These are phyloP conservation scores for Dioctria rufipes DNA, from an alignment of 2,888 invertebrate species.

Conservation along the genomic window DNA sequence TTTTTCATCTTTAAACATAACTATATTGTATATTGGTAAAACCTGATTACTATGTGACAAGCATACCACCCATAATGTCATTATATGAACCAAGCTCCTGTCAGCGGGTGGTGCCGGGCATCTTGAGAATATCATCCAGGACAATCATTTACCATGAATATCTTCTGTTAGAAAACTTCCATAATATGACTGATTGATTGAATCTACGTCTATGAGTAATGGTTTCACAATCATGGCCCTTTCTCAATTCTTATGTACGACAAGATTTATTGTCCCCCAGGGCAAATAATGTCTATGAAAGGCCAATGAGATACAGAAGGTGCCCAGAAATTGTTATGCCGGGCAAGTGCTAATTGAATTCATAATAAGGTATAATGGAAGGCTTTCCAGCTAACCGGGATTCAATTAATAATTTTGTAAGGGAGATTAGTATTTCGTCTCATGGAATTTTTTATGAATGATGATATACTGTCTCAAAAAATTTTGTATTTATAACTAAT, in stretches of 20 bases:
- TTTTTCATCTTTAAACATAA: too few relatives aligned
- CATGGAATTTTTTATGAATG: too few relatives aligned
- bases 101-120: conserved; percentile 11
- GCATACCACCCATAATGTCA: not conserved
- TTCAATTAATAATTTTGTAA: too few relatives aligned
- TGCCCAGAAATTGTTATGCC: too few relatives aligned
- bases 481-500: too few relatives aligned
- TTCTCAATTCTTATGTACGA: conserved; percentile 15
- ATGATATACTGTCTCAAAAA: too few relatives aligned
- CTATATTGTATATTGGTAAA: too few relatives aligned
- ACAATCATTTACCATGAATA: conserved; percentile 18
- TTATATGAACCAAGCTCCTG: conserved; percentile 7
- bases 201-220: conserved; percentile 24
- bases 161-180: not conserved
- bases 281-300: too few relatives aligned
- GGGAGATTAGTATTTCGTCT: too few relatives aligned
- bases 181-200: conserved; percentile 27
- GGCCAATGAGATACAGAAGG: too few relatives aligned
- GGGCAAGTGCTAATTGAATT: not conserved
- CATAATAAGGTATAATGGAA: not conserved
- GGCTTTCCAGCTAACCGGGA: not conserved
- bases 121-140: conserved; percentile 13
- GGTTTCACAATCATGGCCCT: conserved; percentile 16
- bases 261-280: conserved; percentile 14
- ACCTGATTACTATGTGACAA: too few relatives aligned